These are phyloP conservation scores for Parazoanthus darwini DNA, from an alignment of 92 coral and sea anemone species.

Conservation along the genomic window DNA sequence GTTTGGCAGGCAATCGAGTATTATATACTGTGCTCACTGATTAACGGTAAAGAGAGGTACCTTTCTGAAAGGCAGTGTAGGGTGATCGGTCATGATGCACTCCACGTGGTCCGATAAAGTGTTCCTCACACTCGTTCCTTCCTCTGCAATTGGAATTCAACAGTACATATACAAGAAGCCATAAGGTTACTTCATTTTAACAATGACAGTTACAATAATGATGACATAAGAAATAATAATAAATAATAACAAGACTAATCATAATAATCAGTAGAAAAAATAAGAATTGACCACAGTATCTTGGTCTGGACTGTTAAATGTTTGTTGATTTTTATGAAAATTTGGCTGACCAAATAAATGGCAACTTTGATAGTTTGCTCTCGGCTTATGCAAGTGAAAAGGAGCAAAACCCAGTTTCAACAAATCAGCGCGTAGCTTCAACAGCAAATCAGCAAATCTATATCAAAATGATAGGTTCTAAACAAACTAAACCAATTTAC, in stretches of 20 bases:
- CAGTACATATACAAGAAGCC: neutral
- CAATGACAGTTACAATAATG: no score
- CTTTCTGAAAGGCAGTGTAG: conserved; percentile 41
- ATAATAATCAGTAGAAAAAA: neutral
- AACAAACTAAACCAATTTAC: no score
- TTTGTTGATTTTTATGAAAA: no score
- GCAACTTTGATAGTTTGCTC: no score
- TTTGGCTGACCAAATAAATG: no score
- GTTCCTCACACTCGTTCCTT: conserved; percentile 20
- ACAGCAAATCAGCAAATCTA: no score
- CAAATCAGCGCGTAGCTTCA: no score
- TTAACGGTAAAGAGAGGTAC: neutral
- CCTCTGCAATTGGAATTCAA: neutral
- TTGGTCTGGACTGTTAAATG: no score
- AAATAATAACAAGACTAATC: neutral
- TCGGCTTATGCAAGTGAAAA: no score
- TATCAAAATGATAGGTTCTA: no score
- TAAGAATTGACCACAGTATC: no score
- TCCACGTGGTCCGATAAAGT: conserved; percentile 28
- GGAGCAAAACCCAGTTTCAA: no score
- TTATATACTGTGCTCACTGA: neutral
- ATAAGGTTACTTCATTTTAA: neutral
- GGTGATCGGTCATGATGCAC: conserved; percentile 31
- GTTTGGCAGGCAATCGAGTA: neutral
- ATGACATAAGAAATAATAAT: neutral